These are phyloP conservation scores for human (Homo sapiens) DNA, from an alignment of 2,113 vertebrate genomes.

Conservation along the genomic window GRCh38 chr6:72243001-72243500, in stretches of 20 bases:
- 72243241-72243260: background rate
- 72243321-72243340: slow-evolving; percentile 48
- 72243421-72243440: slow-evolving; percentile 24
- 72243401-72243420: slow-evolving; percentile 39
- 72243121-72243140: slow-evolving; percentile 4
- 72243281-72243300: slow-evolving; percentile 54
- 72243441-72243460: slow-evolving; percentile 44
- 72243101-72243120: background rate
- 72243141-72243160: slow-evolving; percentile 26
- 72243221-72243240: slow-evolving; percentile 28
- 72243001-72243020: background rate
- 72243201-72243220: slow-evolving; percentile 22
- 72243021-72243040: background rate
- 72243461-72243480: slow-evolving; percentile 56
- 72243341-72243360: slow-evolving; percentile 21
- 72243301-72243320: slow-evolving; percentile 35
- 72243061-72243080: background rate
- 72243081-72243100: slow-evolving; percentile 16
- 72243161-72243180: slow-evolving; percentile 47
- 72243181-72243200: background rate
- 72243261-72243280: slow-evolving; percentile 38
- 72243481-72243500: slow-evolving; percentile 41
- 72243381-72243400: slow-evolving; percentile 32
- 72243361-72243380: slow-evolving; percentile 56
- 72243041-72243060: background rate